Conservation (phyloP, 2,113 vertebrate genomes). For the Rallus limicola region DNA sequence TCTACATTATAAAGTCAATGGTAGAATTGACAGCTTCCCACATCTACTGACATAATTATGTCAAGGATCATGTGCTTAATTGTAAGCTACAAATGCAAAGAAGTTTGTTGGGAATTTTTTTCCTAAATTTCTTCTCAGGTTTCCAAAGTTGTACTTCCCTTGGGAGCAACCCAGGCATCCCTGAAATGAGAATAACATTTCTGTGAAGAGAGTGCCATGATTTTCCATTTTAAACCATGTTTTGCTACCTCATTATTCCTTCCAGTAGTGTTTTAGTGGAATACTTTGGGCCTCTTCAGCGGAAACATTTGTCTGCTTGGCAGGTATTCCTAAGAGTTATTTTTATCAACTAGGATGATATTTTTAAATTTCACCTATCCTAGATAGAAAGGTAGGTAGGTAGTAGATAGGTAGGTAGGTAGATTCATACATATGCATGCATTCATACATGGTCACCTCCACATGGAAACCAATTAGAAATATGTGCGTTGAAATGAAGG, state of each 20-base stretch:
- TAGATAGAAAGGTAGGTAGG: background rate
- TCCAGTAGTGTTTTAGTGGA: background rate
- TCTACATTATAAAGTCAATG: background rate
- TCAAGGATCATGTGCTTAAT: background rate
- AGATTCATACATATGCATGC: background rate
- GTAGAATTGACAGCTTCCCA: background rate
- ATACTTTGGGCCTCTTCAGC: background rate
- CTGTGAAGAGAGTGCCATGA: background rate
- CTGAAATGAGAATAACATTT: background rate
- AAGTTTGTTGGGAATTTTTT: background rate
- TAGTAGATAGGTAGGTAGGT: background rate
- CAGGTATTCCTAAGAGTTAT: background rate
- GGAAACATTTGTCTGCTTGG: background rate
- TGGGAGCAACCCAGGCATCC: background rate
- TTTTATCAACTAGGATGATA: background rate
- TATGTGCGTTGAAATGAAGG: background rate
- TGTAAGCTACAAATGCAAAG: background rate
- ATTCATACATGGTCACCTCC: background rate
- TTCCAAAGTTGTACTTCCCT: background rate
- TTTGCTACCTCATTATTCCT: background rate
- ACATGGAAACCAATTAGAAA: background rate
- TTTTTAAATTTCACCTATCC: background rate
- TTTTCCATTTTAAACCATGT: background rate
- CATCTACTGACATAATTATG: background rate
- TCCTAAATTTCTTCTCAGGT: background rate